These are phyloP conservation scores for Acrobasis suavella DNA, from an alignment of 2,888 invertebrate species.

Conservation along the genomic window DNA sequence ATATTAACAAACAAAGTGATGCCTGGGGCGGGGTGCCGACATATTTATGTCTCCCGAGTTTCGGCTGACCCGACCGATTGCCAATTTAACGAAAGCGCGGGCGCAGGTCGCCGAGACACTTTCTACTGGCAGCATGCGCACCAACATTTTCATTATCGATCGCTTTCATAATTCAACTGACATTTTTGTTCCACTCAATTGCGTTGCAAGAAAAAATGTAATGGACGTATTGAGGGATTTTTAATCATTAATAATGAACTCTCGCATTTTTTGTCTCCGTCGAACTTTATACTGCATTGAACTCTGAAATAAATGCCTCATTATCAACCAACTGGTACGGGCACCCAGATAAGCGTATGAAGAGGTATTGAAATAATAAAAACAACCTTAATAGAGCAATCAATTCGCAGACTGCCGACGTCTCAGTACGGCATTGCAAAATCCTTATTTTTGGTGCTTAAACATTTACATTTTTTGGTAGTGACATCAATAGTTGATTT, in stretches of 20 bases:
- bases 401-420: constrained; percentile 25
- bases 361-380: constrained; percentile 12
- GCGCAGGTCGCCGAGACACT: constrained; percentile 73
- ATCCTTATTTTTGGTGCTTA: constrained; percentile 52
- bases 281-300: constrained; percentile 20
- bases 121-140: constrained; percentile 71
- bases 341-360: constrained; percentile 11
- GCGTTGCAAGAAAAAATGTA: constrained; percentile 52
- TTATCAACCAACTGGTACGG: constrained; percentile 19
- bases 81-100: constrained; percentile 76
- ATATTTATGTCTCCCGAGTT: constrained; percentile 73
- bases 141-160: constrained; percentile 79
- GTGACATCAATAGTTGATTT: constrained; percentile 56
- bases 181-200: constrained; percentile 76
- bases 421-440: constrained; percentile 48
- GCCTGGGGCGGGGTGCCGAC: constrained; percentile 70
- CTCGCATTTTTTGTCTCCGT: constrained; percentile 24
- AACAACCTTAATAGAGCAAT: constrained; percentile 21
- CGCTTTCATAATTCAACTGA: constrained; percentile 79
- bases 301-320: constrained; percentile 14
- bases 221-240: constrained; percentile 45
- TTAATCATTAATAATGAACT: constrained; percentile 46
- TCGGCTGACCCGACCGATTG: constrained; percentile 68
- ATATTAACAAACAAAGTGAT: constrained; percentile 77
- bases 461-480: constrained; percentile 66